These are phyloP conservation scores for Pachypsylla venusta DNA, from an alignment of 1,140 invertebrate genomes.

Conservation along the genomic window DNA sequence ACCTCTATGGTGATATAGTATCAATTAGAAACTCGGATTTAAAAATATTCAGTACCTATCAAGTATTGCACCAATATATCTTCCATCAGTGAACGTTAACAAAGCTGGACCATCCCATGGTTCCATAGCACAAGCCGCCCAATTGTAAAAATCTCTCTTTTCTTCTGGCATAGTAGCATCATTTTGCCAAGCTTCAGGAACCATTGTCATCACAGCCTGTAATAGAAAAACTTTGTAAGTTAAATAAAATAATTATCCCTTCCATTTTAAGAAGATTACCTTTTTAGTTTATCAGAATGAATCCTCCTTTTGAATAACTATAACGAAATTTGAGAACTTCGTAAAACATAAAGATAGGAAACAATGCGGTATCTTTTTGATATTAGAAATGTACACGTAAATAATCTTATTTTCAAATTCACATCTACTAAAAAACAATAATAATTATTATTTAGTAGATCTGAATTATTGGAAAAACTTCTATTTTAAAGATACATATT, in stretches of 20 bases:
- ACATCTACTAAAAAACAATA: neutral
- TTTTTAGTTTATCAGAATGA: no score
- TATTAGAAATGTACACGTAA: no score
- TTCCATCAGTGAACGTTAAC: constrained; percentile 95
- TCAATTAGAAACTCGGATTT: neutral
- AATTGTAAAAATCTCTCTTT: constrained; percentile 92
- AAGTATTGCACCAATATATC: constrained; percentile 81
- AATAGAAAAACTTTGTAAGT: constrained; percentile 22
- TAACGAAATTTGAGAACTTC: no score
- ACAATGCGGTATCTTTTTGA: no score
- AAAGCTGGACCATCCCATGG: constrained; percentile 97
- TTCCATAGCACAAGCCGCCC: constrained; percentile 95
- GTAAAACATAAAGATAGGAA: no score
- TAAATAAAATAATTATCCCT: no score
- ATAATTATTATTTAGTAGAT: no score
- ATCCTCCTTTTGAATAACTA: no score
- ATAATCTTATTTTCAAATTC: no score
- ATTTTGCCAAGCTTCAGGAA: constrained; percentile 99
- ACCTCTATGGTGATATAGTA: neutral
- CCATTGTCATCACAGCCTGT: constrained; percentile 96
- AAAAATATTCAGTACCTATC: constrained; percentile 40
- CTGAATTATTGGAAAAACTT: no score
- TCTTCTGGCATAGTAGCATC: constrained; percentile 78
- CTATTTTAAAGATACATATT: no score
- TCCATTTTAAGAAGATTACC: no score